Percentiles rank a stretch among this genome's conserved stretches.
phyloP scores from a whole-genome alignment of 2,888 invertebrate genomes.

The Amphipyra tragopoginis region DNA sequence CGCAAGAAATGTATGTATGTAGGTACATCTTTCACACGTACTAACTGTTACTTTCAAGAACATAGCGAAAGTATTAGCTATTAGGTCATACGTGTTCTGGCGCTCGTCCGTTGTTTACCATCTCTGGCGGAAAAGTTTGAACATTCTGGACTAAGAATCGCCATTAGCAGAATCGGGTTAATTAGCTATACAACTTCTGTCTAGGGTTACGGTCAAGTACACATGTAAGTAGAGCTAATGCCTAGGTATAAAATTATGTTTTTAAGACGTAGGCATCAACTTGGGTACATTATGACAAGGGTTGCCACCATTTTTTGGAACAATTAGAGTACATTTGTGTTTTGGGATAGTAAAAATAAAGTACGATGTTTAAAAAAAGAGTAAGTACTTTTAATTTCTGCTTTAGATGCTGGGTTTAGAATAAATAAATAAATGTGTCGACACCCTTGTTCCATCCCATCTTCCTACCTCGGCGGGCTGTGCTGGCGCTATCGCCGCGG shows the following conservation, averaged over 20 bases:
- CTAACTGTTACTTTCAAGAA: slow-evolving; percentile 35
- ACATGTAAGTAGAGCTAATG: not conserved
- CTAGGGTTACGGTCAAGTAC: slow-evolving; percentile 17
- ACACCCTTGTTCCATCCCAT: no score
- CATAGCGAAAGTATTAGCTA: slow-evolving; percentile 33
- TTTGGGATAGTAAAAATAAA: no score
- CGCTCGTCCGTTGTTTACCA: slow-evolving; percentile 37
- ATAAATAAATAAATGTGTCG: no score
- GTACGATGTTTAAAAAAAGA: no score
- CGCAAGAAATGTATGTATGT: not conserved
- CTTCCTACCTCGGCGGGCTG: no score
- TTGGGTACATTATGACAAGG: not conserved
- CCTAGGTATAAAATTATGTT: not conserved
- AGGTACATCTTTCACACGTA: not conserved
- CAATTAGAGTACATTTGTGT: no score
- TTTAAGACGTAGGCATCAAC: not conserved
- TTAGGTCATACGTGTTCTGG: slow-evolving; percentile 41
- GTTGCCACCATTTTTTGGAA: no score
- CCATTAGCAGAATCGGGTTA: slow-evolving; percentile 49
- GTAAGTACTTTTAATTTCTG: no score
- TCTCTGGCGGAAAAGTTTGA: slow-evolving; percentile 35
- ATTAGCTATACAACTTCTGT: slow-evolving; percentile 34
- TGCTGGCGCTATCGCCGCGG: no score
- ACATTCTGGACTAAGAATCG: slow-evolving; percentile 48
- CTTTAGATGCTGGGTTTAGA: no score